phyloP scores from a whole-genome alignment of 2,113 vertebrate genomes.

The Parus major region DNA sequence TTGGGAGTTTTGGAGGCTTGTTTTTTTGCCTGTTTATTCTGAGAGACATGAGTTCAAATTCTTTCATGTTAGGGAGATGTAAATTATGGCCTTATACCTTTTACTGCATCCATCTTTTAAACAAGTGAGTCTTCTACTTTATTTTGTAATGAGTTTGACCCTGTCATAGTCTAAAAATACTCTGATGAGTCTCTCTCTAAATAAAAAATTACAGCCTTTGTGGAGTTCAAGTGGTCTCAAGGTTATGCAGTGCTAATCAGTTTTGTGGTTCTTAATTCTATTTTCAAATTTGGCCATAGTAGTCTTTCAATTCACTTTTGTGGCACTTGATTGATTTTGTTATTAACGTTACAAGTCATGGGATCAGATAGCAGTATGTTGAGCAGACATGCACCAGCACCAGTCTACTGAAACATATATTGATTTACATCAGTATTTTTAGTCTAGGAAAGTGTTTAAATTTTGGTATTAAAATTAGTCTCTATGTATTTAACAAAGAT shows the following conservation, averaged over 20 bases:
- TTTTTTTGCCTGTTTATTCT: background rate
- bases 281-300: background rate
- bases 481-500: background rate
- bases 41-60: background rate
- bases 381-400: background rate
- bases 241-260: slow-evolving; percentile 11
- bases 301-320: background rate
- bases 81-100: background rate
- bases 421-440: background rate
- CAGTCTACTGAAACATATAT: background rate
- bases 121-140: background rate
- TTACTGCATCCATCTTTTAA: background rate
- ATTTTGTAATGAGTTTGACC: background rate
- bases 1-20: background rate
- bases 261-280: background rate
- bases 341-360: background rate
- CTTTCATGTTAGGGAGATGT: background rate
- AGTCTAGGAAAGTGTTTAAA: background rate
- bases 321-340: slow-evolving; percentile 27
- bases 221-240: background rate
- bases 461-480: background rate
- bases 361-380: background rate
- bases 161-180: background rate
- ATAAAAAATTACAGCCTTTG: background rate
- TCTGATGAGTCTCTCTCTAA: background rate